Evolutionary conservation across 2,888 invertebrate genomes (phyloP), one percentile per base, ranked within the genome.

Genomic region (Dione juno): DNA sequence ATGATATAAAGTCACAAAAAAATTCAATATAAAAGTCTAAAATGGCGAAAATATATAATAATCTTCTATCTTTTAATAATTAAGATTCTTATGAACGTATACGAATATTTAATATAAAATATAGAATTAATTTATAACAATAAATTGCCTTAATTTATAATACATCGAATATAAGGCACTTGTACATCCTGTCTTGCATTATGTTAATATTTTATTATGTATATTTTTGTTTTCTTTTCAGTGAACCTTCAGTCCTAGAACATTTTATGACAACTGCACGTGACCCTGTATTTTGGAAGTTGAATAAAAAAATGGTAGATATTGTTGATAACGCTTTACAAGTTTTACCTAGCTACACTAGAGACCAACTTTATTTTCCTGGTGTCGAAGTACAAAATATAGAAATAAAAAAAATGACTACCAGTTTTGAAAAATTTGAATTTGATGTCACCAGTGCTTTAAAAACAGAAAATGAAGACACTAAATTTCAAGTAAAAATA

Each of bases 211-310:
- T 28, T 28, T 28, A 3, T 2, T 16, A 16, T 5, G 8, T 16
- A 16, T 50, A 50, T 19, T 19, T 19, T 16, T 64, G 74, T 72
- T 76, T 67, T 70, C 65, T 66, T 90, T 90, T 75, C 82, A 92
- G 92, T 61, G 78, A 80, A 67, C 82, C 81, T 16, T 88, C 92
- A 9, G 86, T 84, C 8, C 78, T 93, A 35, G 85, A 84, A 43
- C 93, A 93, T 76, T 94, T 94, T 77, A 93, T 94, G 82, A 95
- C 96, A 2, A 93, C 94, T 71, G 77, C 95, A 78, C 94, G 96
- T 72, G 96, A 96, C 85, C 96, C 96, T 3, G 91, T 95, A 72
- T 96, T 95, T 90, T 97, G 95, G 92, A 94, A 93, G 71, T 84
- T 96, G 74, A 95, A 94, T 82, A 94, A 95, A 82, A 94, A 94